phyloP scores from a whole-genome alignment of 2,113 vertebrate species.

The Uria aalge region DNA sequence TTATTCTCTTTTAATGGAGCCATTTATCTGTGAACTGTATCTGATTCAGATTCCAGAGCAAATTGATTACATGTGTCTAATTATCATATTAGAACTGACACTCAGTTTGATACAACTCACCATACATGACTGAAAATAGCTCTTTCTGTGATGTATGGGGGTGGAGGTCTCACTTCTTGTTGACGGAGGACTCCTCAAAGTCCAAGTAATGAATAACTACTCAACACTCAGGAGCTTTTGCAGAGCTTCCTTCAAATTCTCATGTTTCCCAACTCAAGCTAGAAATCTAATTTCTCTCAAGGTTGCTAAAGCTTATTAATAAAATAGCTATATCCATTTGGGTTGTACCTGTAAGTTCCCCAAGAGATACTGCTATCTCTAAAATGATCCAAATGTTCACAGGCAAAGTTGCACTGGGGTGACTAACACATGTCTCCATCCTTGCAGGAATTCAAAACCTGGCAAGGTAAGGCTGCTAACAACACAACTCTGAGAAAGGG shows the following conservation, averaged over 20 bases:
- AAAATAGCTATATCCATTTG: background rate
- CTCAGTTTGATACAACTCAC: background rate
- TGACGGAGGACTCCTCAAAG: background rate
- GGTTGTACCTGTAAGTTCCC: background rate
- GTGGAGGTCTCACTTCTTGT: background rate
- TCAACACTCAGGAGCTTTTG: background rate
- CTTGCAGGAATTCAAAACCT: background rate
- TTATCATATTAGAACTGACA: background rate
- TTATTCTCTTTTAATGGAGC: conserved; percentile 39
- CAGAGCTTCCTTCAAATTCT: background rate
- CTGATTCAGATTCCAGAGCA: conserved; percentile 17
- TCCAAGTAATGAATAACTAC: background rate
- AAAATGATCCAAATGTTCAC: background rate
- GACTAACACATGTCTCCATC: background rate
- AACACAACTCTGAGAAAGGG: background rate
- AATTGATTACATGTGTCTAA: background rate
- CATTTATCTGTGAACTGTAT: background rate
- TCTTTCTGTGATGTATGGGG: background rate
- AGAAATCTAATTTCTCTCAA: background rate
- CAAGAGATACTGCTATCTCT: background rate
- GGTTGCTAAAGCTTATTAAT: background rate
- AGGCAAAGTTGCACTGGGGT: background rate
- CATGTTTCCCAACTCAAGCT: background rate
- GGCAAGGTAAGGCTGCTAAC: background rate
- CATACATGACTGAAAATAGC: background rate